phyloP scores from a whole-genome alignment of 2,113 vertebrate species.

The Ochotona curzoniae region DNA sequence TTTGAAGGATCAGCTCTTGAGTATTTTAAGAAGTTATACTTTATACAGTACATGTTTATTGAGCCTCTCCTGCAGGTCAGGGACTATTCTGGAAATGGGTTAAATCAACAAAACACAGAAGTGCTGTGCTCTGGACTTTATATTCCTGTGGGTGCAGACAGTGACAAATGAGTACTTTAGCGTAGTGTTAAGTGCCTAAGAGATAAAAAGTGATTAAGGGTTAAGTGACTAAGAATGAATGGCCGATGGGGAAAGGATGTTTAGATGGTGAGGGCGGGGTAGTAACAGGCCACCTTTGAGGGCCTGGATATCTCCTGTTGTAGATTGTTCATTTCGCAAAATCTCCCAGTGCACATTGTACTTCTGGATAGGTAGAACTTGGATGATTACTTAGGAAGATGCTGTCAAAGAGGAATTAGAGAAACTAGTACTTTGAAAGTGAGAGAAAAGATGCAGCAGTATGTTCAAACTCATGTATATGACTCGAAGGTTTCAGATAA shows the following conservation, averaged over 20 bases:
- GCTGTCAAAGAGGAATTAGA: conserved; percentile 14
- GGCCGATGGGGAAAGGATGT: neutral
- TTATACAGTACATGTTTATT: neutral
- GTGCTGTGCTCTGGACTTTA: neutral
- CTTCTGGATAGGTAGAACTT: neutral
- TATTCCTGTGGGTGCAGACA: neutral
- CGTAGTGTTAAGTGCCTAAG: neutral
- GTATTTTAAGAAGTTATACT: conserved; percentile 1
- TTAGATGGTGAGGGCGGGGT: neutral
- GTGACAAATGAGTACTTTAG: neutral
- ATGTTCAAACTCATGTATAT: neutral
- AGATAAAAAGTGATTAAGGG: neutral
- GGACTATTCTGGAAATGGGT: conserved; percentile 22
- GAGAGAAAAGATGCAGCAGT: neutral
- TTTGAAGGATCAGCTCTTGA: neutral
- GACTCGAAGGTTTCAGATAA: neutral
- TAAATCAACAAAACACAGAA: neutral
- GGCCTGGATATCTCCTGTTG: neutral
- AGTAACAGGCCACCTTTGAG: neutral
- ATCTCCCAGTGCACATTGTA: neutral
- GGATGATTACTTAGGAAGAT: conserved; percentile 8
- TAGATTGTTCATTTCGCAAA: neutral
- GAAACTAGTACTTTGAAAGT: conserved; percentile 3
- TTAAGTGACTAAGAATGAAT: neutral
- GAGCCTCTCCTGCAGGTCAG: neutral